Percentiles rank a stretch among this genome's conserved stretches.
Evolutionary conservation across 2,113 vertebrate species (phyloP).

Genomic region (Malurus cyaneus): DNA sequence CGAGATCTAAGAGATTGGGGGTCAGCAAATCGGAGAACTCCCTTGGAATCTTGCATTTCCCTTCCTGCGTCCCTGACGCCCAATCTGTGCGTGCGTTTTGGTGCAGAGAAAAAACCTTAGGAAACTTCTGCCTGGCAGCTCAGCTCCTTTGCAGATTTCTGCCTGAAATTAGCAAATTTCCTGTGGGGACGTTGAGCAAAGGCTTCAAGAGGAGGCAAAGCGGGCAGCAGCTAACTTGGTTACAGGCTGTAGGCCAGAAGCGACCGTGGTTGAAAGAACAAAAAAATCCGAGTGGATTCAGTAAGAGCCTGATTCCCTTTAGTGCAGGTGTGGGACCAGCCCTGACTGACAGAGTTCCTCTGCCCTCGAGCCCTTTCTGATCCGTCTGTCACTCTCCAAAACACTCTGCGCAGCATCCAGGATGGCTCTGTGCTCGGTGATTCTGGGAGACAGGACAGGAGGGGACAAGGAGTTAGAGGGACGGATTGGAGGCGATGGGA

Average conservation of each 20-base stretch:
- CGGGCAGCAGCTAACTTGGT: neutral
- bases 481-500: too few relatives aligned
- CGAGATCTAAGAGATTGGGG: neutral
- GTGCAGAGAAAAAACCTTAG: neutral
- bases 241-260: neutral
- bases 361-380: fast-evolving
- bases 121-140: neutral
- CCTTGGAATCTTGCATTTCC: neutral
- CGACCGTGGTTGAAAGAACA: neutral
- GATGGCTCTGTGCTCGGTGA: neutral
- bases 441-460: fast-evolving
- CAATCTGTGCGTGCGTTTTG: neutral
- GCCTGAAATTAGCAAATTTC: neutral
- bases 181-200: neutral
- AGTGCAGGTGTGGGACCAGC: neutral
- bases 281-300: neutral
- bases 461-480: too few relatives aligned
- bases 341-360: neutral
- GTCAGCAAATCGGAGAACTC: neutral
- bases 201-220: neutral
- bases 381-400: fast-evolving
- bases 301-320: fast-evolving
- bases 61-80: neutral
- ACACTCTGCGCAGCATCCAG: too few relatives aligned
- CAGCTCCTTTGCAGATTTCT: neutral